Evolutionary conservation across 2,888 invertebrate species (phyloP).

Genomic region (Tetanocera ferruginea): DNA sequence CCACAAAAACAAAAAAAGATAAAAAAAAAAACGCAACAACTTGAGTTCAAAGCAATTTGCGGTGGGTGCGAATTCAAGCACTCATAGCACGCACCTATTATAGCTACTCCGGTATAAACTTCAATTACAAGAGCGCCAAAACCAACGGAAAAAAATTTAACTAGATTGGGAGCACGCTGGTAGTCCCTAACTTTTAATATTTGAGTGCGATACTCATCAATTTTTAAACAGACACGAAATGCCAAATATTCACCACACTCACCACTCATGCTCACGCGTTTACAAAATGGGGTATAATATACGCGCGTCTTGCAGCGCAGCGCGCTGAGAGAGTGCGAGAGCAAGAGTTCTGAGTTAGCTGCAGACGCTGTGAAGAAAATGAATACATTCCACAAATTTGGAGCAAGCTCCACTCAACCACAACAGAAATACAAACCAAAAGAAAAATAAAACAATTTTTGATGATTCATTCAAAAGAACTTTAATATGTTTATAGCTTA

Average conservation of each 20-base stretch:
- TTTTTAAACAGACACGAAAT: constrained; percentile 52
- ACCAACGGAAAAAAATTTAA: not conserved
- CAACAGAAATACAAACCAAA: not conserved
- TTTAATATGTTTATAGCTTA: constrained; percentile 51
- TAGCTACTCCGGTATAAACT: not conserved
- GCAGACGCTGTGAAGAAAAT: not conserved
- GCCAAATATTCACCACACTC: not conserved
- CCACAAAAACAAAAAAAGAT: no score
- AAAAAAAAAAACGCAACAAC: not conserved
- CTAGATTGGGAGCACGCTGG: constrained; percentile 9
- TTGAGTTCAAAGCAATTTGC: constrained; percentile 30
- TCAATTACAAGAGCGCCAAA: not conserved
- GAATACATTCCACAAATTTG: constrained; percentile 13
- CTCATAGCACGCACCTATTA: constrained; percentile 31
- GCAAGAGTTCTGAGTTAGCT: not conserved
- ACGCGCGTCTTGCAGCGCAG: not conserved
- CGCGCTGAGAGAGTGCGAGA: not conserved
- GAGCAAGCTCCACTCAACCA: not conserved
- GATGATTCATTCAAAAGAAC: constrained; percentile 53
- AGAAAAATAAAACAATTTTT: not conserved
- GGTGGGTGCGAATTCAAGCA: not conserved
- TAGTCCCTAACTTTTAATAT: constrained; percentile 64
- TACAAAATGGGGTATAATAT: not conserved
- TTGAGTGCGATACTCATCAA: constrained; percentile 63
- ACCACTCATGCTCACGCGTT: not conserved